Evolutionary conservation across 2,888 invertebrate genomes (phyloP), one percentile per base, ranked within the genome.

Genomic region (Eupithecia vulgata): DNA sequence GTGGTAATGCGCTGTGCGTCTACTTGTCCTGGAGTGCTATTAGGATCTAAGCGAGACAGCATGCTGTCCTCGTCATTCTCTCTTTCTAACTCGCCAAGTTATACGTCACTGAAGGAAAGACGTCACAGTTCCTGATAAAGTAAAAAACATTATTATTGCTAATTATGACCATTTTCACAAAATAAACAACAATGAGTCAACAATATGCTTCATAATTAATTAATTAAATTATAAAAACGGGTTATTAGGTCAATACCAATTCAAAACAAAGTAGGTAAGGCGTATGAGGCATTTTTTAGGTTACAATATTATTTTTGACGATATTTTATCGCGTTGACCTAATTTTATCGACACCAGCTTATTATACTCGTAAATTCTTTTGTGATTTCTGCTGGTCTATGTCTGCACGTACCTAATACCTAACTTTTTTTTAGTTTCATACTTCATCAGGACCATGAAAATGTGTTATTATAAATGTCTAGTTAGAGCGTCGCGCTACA

Each of bases 301-400:
- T 59, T 30, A 7, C 30, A 59, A 30, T 59, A 59, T 52, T 45
- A 12, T 52, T 52, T 52, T 48, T 4, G 21, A 48, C 48, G 10
- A 8, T 10, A 52, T 34, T 61, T 61, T 34, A 34, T 61, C 34
- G 34, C 10, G 61, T 59, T 61, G 61, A 61, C 61, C 61, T 61
- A 61, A 34, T 34, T 61, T 7, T 61, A 17, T 17, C 34, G 34
- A 61, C 7, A 34, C 8, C 8, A 34, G 30, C 8, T 61, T 34
- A 61, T 15, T 61, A 61, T 13, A n/a, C n/a, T n/a, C n/a, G n/a
- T n/a, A 34, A 34, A 61, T 59, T 25, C 30, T 30, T 59, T 30
- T 37, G 10, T 52, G n/a, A 52, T 21, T 21, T 52, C 42, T 42
- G 42, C 0, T 42, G 13, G 15, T 42, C 40, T 40, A 40, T 10